Evolutionary conservation across 2,113 vertebrate species (phyloP).

Genomic region (Oenanthe melanoleuca): DNA sequence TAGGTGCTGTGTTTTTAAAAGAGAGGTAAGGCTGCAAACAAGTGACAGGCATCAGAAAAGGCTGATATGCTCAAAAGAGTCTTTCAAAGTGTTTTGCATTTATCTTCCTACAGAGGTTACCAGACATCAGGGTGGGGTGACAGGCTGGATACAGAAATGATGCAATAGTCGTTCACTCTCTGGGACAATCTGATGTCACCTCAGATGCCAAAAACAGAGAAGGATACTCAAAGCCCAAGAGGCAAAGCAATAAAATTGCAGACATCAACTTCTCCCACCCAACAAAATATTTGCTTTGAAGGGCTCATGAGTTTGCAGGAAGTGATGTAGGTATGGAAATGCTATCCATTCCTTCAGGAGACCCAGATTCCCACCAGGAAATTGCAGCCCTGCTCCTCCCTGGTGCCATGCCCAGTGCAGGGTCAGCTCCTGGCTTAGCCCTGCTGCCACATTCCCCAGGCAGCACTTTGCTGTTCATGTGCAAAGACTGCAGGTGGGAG

Average conservation of each 20-base stretch:
- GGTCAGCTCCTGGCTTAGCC: not conserved
- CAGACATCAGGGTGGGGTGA: not conserved
- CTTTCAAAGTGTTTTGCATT: not conserved
- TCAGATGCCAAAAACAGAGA: not conserved
- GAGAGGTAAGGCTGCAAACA: not conserved
- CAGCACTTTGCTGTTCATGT: not conserved
- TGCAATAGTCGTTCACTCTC: not conserved
- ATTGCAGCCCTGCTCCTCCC: not conserved
- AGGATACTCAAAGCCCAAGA: not conserved
- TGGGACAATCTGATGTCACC: not conserved
- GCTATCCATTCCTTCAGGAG: not conserved
- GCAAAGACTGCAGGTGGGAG: not conserved
- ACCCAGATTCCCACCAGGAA: not conserved
- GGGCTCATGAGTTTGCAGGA: not conserved
- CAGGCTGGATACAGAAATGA: not conserved
- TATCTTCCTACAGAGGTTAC: not conserved
- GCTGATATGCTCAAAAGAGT: not conserved
- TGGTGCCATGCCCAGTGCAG: not conserved
- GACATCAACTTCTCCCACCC: not conserved
- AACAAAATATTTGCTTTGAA: not conserved
- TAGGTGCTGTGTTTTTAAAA: not conserved
- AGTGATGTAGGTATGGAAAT: not conserved
- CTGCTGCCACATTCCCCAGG: not conserved
- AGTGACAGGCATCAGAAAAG: not conserved
- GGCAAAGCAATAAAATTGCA: not conserved